Evolutionary conservation across 2,888 invertebrate genomes (phyloP).

Genomic region (Tetragonisca angustula): DNA sequence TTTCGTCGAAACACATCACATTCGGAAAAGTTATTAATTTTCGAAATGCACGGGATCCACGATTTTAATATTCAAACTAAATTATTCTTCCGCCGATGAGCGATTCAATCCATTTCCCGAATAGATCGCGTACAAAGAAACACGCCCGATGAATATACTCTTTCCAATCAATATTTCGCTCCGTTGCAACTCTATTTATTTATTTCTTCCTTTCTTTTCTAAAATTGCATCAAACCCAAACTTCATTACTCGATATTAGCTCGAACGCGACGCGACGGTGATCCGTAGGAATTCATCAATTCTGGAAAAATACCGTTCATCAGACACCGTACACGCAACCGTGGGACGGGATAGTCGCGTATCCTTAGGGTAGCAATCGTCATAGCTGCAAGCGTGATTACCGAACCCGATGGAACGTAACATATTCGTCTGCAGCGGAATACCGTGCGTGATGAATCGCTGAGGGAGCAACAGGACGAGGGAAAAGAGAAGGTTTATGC

Average conservation of each 20-base stretch:
- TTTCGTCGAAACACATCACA: no score
- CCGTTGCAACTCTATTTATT: no score
- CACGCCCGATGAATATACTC: no score
- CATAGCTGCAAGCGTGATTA: conserved; percentile 21
- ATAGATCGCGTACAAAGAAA: no score
- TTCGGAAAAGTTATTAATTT: no score
- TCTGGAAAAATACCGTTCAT: not conserved
- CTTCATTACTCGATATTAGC: not conserved
- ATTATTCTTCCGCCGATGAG: no score
- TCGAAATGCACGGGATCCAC: no score
- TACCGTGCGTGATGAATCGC: conserved; percentile 38
- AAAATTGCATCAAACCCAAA: not conserved
- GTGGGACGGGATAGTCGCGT: not conserved
- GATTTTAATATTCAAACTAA: no score
- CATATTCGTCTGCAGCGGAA: conserved; percentile 2
- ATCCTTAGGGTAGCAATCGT: not conserved
- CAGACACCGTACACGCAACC: not conserved
- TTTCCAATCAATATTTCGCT: no score
- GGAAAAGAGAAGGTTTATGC: conserved; percentile 44
- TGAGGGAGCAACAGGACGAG: conserved; percentile 15
- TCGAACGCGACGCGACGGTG: not conserved
- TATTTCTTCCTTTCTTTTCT: no score
- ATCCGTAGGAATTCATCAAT: not conserved
- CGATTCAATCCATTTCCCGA: no score
- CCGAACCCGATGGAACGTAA: conserved; percentile 39